Evolutionary conservation across 2,888 invertebrate genomes (phyloP), one percentile per base, ranked within the genome.

Genomic region (Thera britannica): DNA sequence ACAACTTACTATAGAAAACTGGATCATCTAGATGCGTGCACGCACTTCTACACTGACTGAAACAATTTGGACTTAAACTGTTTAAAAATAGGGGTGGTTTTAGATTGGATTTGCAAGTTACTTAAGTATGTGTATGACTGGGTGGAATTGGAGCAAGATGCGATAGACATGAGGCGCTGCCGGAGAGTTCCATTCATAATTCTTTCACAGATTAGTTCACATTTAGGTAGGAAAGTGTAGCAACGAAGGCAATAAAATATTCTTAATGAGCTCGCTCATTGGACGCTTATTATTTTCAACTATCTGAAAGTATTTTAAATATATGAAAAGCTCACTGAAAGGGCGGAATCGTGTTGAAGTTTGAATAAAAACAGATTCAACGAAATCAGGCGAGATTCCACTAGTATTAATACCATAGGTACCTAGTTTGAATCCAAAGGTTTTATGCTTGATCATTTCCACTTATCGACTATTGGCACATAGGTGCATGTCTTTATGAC

Each of bases 11-110:
- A 23, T 69, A 73, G 72, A 70, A 73, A 76, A 72, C 71, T 72
- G 59, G 70, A 70, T 52, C 57, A 67, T 64, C 55, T 67, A 72
- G 73, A 73, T 73, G 75, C 73, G 72, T 70, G 68, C 73, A 70
- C 73, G 73, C 75, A 72, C 63, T 54, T 23, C 44, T 35, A 36
- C 12, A 51, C 0, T 36, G 0, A 58, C 52, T 2, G 2, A 3
- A 56, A 12, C 48, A 2, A 60, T 58, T 60, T 65, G 62, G 3
- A 36, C 66, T 60, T 58, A 68, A 64, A 12, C 11, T 0, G 1
- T 3, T 36, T 3, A 34, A 46, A 35, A 5, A 62, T 62, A 73
- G 7, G 66, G 70, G 66, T 48, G 63, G 5, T 68, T 68, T 68
- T 69, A 9, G 34, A 7, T 36, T 66, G 35, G 12, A 51, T 46